These are phyloP conservation scores for Heliocidaris tuberculata DNA, from an alignment of 35 echinoderm and acorn worm genomes.

Conservation along the genomic window DNA sequence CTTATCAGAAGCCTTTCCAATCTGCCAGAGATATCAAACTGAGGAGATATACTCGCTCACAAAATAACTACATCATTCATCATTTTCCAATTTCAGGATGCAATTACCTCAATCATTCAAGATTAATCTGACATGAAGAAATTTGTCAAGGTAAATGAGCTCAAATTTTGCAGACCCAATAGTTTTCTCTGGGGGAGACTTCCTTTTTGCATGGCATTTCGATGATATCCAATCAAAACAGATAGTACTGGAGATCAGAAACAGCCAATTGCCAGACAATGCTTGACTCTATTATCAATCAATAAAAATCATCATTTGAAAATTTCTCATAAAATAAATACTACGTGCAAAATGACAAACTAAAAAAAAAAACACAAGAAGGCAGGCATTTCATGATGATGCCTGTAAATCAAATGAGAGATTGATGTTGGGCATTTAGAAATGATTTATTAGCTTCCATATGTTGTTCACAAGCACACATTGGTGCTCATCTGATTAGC, in stretches of 20 bases:
- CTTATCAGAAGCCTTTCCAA: not conserved
- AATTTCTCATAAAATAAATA: too few relatives aligned
- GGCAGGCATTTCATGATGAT: too few relatives aligned
- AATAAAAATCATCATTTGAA: not conserved
- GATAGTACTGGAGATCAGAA: not conserved
- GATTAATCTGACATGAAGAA: not conserved
- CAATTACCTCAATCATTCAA: slow-evolving; percentile 5
- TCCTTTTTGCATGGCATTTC: not conserved
- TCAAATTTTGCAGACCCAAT: not conserved
- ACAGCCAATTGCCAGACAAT: not conserved
- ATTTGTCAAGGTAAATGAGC: not conserved
- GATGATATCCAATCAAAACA: not conserved
- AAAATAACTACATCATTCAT: slow-evolving; percentile 5
- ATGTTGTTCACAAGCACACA: not conserved
- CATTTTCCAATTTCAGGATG: not conserved
- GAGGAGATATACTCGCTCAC: not conserved
- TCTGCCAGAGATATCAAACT: not conserved
- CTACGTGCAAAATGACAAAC: not conserved
- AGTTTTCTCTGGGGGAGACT: not conserved
- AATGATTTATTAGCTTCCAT: not conserved
- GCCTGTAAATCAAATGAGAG: not conserved
- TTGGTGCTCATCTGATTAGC: not conserved
- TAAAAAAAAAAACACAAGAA: not conserved
- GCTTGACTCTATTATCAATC: not conserved
- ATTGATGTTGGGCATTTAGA: not conserved